Base-by-base conservation (phyloP, 2,888 invertebrate genomes). In the Amaurobius ferox region DNA sequence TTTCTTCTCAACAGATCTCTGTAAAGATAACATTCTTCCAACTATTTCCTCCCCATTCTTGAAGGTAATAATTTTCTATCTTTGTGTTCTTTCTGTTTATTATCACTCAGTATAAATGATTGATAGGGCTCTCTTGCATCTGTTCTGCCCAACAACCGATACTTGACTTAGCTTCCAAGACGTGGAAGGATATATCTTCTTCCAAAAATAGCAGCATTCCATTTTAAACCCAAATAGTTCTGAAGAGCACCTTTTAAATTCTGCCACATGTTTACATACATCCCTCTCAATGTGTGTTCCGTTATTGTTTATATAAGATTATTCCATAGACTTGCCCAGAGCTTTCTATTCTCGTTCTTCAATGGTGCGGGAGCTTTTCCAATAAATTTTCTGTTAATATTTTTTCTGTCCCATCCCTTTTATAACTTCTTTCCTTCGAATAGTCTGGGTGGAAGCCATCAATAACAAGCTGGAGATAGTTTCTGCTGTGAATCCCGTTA, bases 371-470 rank as follows among this genome's bases (percentile, higher is more conserved):
- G 32, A 48, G 44, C 68, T 78, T 61, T 67, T 68, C 68, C 32
- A 32, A 23, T 70, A 67, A 26, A 35, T 35, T 26, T 35, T 39
- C 39, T 13, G 9, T 3, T 26, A 39, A 19, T 39, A 19, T 39
- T 19, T 35, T 67, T 62, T 62, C 62, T 28, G 7, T 7, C 19
- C n/a, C 39, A 23, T 23, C 73, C 55, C 72, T 72, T 32, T 73
- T 71, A 19, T 40, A 40, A 39, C 35, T 39, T 29, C 29, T 2
- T 28, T 28, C 7, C 70, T 44, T 44, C 16, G 23, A 30, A 30
- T 30, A 64, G 29, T 64, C 81, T 81, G 81, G 81, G 62, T 66
- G 40, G 39, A 19, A 76, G 74, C 81, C 81, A 81, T 76, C 74
- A 74, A 81, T 81, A 81, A 81, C 81, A 81, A 23, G 40, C 16